A percentile compares a stretch with the other conserved stretches of the same genome.
phyloP scores from a whole-genome alignment of 1,140 invertebrate genomes.

The Danaus plexippus region DNA sequence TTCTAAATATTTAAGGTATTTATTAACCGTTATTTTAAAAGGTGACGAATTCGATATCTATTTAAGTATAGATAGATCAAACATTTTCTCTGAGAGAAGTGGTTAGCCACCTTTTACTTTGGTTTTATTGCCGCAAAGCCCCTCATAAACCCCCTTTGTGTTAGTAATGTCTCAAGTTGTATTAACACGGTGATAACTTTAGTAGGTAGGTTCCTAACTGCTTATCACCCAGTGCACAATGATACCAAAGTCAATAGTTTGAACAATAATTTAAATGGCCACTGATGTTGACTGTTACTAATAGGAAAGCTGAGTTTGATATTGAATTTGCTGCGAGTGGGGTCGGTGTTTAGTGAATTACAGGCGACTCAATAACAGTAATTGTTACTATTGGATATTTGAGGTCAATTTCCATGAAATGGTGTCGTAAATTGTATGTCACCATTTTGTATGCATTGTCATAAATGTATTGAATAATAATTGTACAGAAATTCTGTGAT shows the following conservation, averaged over 20 bases:
- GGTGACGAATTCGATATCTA: constrained; percentile 22
- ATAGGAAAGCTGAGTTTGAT: constrained; percentile 41
- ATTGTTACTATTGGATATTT: constrained; percentile 13
- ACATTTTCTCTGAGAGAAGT: constrained; percentile 48
- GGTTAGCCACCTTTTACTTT: constrained; percentile 66
- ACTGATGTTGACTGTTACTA: constrained; percentile 42
- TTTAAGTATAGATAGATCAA: constrained; percentile 26
- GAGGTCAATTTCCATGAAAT: too few relatives aligned
- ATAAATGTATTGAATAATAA: too few relatives aligned
- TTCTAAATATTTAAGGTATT: too few relatives aligned
- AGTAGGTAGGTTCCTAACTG: constrained; percentile 36
- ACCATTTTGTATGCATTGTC: too few relatives aligned
- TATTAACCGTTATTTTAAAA: constrained; percentile 1
- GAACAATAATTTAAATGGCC: constrained; percentile 55
- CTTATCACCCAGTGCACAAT: constrained; percentile 41
- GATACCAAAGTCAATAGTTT: constrained; percentile 50
- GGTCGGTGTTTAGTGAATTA: constrained; percentile 48
- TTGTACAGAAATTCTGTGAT: too few relatives aligned
- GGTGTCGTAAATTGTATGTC: too few relatives aligned
- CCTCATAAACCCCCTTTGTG: constrained; percentile 61
- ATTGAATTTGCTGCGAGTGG: constrained; percentile 43
- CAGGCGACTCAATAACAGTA: constrained; percentile 14
- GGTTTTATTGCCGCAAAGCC: constrained; percentile 62
- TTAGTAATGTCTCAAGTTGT: constrained; percentile 65
- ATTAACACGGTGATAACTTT: constrained; percentile 63